Conservation (phyloP, 2,113 vertebrate genomes). For the Apaloderma vittatum region DNA sequence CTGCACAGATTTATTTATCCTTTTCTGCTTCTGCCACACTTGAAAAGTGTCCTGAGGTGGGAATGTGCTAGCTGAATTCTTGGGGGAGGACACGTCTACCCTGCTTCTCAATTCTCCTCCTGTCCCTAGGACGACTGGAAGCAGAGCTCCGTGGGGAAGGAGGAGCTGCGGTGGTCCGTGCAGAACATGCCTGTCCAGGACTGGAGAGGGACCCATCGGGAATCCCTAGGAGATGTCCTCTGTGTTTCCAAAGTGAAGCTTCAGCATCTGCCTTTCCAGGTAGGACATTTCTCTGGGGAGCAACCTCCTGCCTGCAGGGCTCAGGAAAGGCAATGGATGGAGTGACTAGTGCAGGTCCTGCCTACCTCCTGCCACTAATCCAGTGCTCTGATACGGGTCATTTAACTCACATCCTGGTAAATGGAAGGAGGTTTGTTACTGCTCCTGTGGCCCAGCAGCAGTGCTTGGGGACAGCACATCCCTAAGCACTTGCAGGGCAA, state of each 20-base stretch:
- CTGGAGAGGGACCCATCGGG: slow-evolving; percentile 85
- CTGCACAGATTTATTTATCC: not conserved
- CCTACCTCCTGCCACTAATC: not conserved
- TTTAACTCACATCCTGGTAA: not conserved
- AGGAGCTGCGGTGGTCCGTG: slow-evolving; percentile 87
- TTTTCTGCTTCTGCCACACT: not conserved
- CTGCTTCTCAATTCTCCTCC: not conserved
- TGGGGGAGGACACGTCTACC: not conserved
- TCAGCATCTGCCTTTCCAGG: slow-evolving; percentile 94
- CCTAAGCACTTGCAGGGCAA: not conserved
- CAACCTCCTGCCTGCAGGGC: not conserved
- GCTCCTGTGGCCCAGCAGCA: not conserved
- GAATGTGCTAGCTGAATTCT: fast-evolving
- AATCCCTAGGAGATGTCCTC: slow-evolving; percentile 84
- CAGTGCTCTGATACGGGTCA: not conserved
- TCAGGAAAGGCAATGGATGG: not conserved
- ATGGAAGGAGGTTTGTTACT: not conserved
- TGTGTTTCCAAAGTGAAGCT: slow-evolving; percentile 90
- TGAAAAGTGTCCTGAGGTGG: not conserved
- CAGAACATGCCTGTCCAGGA: slow-evolving; percentile 86
- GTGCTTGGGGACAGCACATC: not conserved
- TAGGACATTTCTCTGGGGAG: slow-evolving; percentile 33
- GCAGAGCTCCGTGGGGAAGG: slow-evolving; percentile 47
- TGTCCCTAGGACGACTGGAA: slow-evolving; percentile 41
- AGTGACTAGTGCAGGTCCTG: not conserved